Base-by-base conservation (phyloP, 2,797 vertebrate species). In the Intellagama lesueurii region DNA sequence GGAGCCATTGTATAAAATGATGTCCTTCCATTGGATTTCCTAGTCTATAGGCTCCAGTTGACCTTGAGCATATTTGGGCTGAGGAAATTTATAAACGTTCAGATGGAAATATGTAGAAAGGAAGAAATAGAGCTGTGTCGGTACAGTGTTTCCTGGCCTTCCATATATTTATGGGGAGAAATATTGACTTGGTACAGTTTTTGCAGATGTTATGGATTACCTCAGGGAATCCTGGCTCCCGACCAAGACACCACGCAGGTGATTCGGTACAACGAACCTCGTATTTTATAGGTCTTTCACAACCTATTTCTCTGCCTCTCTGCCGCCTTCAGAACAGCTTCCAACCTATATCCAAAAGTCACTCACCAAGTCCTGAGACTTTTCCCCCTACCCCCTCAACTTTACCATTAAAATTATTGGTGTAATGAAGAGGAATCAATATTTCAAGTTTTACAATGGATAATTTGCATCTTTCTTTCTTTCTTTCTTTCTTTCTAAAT, bases 181-280 rank as follows among this genome's bases (percentile, higher is more conserved):
- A 72, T 0, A 28, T 7, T 0, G 73, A 8, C 87, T 16, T 85
- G 79, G 47, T 28, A 93, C 85, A 87, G 70, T 72, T 92, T 93
- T 66, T 88, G 83, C 94, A 94, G 94, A 89, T 92, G 90, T 86
- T n/a, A 73, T 60, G 75, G 86, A 32, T 12, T 30, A 83, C 30
- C 0, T 86, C 76, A 60, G 19, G 8, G 40, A 26, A 52, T 40
- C 64, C 40, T 69, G 17, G 60, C 60, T 81, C 89, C 87, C 85
- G 83, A 78, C 28, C 89, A 28, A 0, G 28, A 81, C 22, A 80
- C 68, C 83, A 24, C 0, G 24, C 86, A 72, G 79, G 83, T 88
- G 90, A 66, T 72, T 85, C 88, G 22, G 79, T 85, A 1, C 84
- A 0, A 0, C 4, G 80, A 79, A 68, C 0, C 0, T 0, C 86